phyloP scores from a whole-genome alignment of 1,140 invertebrate species.

The Tachypleus tridentatus region DNA sequence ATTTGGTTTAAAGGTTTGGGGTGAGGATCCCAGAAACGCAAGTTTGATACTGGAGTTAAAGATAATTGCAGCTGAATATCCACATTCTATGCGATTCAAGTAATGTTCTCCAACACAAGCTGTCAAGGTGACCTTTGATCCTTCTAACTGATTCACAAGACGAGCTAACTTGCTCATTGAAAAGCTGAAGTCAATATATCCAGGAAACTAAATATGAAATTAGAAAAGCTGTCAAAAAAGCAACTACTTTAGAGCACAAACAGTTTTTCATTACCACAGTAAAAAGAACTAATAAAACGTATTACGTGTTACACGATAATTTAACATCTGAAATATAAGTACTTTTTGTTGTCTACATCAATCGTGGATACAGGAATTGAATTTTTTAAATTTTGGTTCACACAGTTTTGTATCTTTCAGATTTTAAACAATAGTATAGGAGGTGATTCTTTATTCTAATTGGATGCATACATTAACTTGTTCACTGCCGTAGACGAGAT shows the following conservation, averaged over 20 bases:
- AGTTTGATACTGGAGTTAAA: constrained; percentile 72
- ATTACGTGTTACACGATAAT: not conserved
- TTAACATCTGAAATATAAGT: not conserved
- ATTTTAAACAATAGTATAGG: too few relatives aligned
- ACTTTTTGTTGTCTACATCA: not conserved
- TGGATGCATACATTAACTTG: too few relatives aligned
- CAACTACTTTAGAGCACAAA: not conserved
- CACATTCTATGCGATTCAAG: constrained; percentile 57
- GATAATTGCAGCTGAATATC: constrained; percentile 71
- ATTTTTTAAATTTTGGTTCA: too few relatives aligned
- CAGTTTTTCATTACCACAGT: not conserved
- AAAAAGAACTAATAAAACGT: not conserved
- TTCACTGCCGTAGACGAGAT: too few relatives aligned
- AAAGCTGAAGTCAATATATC: constrained; percentile 71
- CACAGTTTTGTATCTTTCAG: too few relatives aligned
- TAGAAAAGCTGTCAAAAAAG: not conserved
- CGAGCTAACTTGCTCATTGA: constrained; percentile 61
- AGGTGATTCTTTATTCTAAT: too few relatives aligned
- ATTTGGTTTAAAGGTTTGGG: constrained; percentile 85
- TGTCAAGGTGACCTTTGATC: constrained; percentile 69
- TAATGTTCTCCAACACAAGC: constrained; percentile 82
- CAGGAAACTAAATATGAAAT: constrained; percentile 55
- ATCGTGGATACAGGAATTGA: not conserved
- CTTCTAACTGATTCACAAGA: constrained; percentile 50
- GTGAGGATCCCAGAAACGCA: constrained; percentile 70